phyloP scores from a whole-genome alignment of 2,888 invertebrate species.

The Schizaphis graminum region DNA sequence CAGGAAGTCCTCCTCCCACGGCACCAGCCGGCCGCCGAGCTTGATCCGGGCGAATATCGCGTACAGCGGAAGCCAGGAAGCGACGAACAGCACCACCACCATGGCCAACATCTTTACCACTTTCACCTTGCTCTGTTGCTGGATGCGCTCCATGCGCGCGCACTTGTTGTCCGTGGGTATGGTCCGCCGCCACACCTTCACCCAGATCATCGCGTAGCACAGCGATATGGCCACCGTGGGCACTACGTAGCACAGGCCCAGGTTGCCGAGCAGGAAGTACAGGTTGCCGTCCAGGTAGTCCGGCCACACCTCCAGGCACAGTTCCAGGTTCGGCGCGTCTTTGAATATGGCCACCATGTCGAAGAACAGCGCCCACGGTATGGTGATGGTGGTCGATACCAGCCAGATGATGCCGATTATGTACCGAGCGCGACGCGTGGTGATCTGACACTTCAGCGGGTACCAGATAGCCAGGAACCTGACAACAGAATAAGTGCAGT shows the following conservation, averaged over 20 bases:
- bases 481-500: constrained; percentile 72
- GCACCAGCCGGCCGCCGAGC: constrained; percentile 81
- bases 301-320: constrained; percentile 80
- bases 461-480: constrained; percentile 97
- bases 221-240: constrained; percentile 92
- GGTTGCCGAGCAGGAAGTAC: constrained; percentile 90
- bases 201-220: constrained; percentile 93
- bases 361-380: constrained; percentile 93
- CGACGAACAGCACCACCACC: constrained; percentile 91
- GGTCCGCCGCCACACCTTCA: constrained; percentile 88
- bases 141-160: constrained; percentile 91
- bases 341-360: constrained; percentile 82
- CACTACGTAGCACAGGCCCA: constrained; percentile 90
- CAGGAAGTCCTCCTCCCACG: constrained; percentile 85
- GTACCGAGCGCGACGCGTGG: constrained; percentile 86
- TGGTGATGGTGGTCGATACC: constrained; percentile 85
- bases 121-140: constrained; percentile 92
- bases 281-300: constrained; percentile 84
- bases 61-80: constrained; percentile 94
- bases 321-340: constrained; percentile 79
- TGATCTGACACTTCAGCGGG: constrained; percentile 91
- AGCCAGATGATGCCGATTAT: constrained; percentile 93
- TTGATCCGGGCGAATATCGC: constrained; percentile 90
- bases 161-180: constrained; percentile 93
- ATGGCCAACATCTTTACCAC: constrained; percentile 95